phyloP scores from a whole-genome alignment of 64 coral and sea anemone species.

The Stichodactyla helianthus region DNA sequence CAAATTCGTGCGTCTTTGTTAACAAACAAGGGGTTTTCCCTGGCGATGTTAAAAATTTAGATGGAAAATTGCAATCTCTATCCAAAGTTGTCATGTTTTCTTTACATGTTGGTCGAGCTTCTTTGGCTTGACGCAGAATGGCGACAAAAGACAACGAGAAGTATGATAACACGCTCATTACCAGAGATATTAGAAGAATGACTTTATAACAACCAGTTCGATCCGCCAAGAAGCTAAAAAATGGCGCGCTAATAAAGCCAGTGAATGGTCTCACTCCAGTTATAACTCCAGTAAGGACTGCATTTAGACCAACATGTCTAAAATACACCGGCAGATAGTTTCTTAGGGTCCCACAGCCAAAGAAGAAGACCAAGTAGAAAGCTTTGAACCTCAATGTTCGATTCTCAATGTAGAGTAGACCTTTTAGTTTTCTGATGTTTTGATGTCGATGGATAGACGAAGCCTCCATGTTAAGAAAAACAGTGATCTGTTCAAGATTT shows the following conservation, averaged over 20 bases:
- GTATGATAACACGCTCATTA: slow-evolving; percentile 1
- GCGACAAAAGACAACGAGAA: slow-evolving; percentile 24
- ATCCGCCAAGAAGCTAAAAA: slow-evolving; percentile 1
- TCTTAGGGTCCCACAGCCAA: background rate
- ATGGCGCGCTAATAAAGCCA: background rate
- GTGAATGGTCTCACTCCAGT: slow-evolving; percentile 2
- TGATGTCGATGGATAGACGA: background rate
- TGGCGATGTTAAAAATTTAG: background rate
- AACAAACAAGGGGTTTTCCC: background rate
- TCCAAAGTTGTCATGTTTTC: background rate
- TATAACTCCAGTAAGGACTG: background rate
- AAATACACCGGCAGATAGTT: slow-evolving; percentile 4
- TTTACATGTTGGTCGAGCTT: background rate
- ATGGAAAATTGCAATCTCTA: background rate
- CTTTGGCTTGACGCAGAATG: slow-evolving; percentile 9
- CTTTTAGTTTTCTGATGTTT: slow-evolving; percentile 2
- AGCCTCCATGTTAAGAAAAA: background rate
- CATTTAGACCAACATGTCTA: background rate
- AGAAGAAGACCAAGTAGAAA: background rate
- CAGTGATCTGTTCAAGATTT: no score
- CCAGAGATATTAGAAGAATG: background rate
- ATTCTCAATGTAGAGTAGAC: background rate
- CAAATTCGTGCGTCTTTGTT: background rate
- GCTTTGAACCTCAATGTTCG: background rate
- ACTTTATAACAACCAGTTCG: background rate